phyloP scores from a whole-genome alignment of 2,113 vertebrate species.

The Melanerpes formicivorus region DNA sequence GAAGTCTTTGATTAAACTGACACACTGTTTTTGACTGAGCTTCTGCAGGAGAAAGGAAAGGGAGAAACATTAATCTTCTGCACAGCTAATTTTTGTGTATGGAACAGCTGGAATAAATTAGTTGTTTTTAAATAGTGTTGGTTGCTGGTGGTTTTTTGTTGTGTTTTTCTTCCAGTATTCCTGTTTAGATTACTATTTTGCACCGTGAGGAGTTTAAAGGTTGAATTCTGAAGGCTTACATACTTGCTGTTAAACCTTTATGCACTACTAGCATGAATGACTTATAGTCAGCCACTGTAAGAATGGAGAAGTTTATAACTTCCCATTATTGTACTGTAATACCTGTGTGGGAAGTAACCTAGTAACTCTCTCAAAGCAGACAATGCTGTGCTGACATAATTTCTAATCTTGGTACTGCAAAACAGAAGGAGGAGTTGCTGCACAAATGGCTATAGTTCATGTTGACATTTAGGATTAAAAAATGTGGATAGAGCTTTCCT shows the following conservation, averaged over 20 bases:
- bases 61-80: neutral
- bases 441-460: neutral
- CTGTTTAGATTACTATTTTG: neutral
- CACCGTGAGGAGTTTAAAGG: neutral
- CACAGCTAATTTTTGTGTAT: neutral
- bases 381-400: neutral
- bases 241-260: neutral
- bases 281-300: neutral
- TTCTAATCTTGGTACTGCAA: neutral
- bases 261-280: neutral
- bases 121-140: neutral
- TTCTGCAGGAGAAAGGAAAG: neutral
- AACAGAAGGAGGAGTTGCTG: neutral
- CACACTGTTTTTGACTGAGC: neutral
- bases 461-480: neutral
- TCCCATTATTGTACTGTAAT: neutral
- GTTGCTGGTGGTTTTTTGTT: neutral
- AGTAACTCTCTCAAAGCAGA: neutral
- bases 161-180: neutral
- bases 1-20: neutral
- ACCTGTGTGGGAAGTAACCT: neutral
- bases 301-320: neutral
- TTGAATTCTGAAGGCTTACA: neutral
- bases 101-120: neutral
- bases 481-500: neutral